Base-by-base conservation (phyloP, 2,797 vertebrate genomes). In the Oryzias dopingdopingensis region DNA sequence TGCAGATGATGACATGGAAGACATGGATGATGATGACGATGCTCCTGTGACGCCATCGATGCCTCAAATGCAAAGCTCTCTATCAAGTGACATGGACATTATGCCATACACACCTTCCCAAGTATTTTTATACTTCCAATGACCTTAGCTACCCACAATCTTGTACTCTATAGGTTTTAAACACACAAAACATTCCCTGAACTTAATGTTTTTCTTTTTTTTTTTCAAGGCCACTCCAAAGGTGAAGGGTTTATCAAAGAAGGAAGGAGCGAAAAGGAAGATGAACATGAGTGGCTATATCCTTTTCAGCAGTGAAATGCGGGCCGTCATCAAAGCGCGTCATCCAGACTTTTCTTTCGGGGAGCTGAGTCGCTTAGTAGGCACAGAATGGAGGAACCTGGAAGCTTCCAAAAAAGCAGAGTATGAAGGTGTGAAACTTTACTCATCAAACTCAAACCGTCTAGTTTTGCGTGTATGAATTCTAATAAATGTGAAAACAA, bases 271-370 rank as follows among this genome's bases (percentile, higher is more conserved):
- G 56, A 99, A 99, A 87, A 92, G 97, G 80, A 99, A 99, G 93
- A 99, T 98, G 90, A 99, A 99, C 92, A 98, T 98, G 96, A 99
- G 97, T 59, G 97, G 97, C 80, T 99, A 99, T 71, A 99, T 99
- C 87, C 89, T 99, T 72, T 99, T 99, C 89, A 99, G 97, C 91
- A 99, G 97, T 58, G 97, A 99, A 82, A 98, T 99, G 96, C 92
- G 97, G 80, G 94, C 97, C 14, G 94, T 99, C 61, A 98, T 99
- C 83, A 99, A 99, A 88, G 96, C 96, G 65, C 93, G 95, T 56
- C 95, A 99, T 76, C 97, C 97, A 16, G 97, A 99, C 83, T 99
- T 91, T 82, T 98, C 97, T 59, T 99, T 99, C 42, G 97, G 97
- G 69, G 97, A 99, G 81, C 93, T 99, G 84, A 99, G 97, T 86